Percentiles rank a stretch among this genome's conserved stretches.
Evolutionary conservation across 2,888 invertebrate species (phyloP).

Genomic region (Drosophila affinis): DNA sequence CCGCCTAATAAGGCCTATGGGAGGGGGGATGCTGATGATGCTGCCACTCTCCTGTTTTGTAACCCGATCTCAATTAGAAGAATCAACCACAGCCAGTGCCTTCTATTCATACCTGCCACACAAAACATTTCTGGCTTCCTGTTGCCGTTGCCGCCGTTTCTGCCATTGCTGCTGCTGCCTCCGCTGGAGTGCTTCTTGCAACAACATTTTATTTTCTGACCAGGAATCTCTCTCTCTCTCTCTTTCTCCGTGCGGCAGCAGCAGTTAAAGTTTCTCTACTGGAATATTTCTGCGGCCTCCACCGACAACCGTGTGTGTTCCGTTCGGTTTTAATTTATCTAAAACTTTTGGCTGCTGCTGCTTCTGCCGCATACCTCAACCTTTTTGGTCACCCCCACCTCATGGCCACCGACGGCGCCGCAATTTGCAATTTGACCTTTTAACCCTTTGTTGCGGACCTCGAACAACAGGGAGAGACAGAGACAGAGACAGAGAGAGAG

Average conservation of each 20-base stretch:
- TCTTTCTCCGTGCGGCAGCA: background rate
- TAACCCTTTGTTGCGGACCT: slow-evolving; percentile 61
- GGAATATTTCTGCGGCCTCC: slow-evolving; percentile 51
- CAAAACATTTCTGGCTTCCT: slow-evolving; percentile 37
- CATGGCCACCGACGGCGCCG: background rate
- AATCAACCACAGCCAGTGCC: slow-evolving; percentile 15
- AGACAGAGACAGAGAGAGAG: slow-evolving; percentile 1
- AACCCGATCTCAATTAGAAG: slow-evolving; percentile 69
- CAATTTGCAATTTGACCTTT: slow-evolving; percentile 77
- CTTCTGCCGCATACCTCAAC: slow-evolving; percentile 5
- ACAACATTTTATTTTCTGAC: slow-evolving; percentile 56
- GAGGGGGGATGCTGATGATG: slow-evolving; percentile 1
- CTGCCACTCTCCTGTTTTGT: slow-evolving; percentile 18
- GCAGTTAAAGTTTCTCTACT: slow-evolving; percentile 20
- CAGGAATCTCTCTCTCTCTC: slow-evolving; percentile 17
- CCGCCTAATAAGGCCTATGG: slow-evolving; percentile 35
- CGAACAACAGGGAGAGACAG: background rate
- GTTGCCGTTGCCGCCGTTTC: slow-evolving; percentile 3
- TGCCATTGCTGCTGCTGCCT: background rate
- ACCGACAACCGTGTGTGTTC: slow-evolving; percentile 41
- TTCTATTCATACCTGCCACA: too few relatives aligned
- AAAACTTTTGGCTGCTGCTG: slow-evolving; percentile 48
- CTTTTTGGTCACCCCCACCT: slow-evolving; percentile 14
- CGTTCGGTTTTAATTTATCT: slow-evolving; percentile 60
- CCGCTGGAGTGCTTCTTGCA: slow-evolving; percentile 31